Percentiles rank a stretch among this genome's conserved stretches.
Evolutionary conservation across 1,140 invertebrate genomes (phyloP).

Genomic region (Drosophila nebulosa): DNA sequence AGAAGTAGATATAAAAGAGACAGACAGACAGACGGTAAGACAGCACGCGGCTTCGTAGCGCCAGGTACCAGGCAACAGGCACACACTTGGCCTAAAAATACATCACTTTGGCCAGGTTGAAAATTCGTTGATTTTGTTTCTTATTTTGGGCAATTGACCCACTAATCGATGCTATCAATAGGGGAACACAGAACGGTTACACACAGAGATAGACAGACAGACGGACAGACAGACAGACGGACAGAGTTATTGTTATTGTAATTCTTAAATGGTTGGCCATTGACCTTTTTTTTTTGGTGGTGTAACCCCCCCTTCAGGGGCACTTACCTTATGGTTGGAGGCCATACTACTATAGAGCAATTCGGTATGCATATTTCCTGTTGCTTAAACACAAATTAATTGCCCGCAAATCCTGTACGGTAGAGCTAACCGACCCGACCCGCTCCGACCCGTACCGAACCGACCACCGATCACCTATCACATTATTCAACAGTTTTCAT

Average conservation of each 20-base stretch:
- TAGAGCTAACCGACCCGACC: not conserved
- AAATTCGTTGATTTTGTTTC: conserved; percentile 17
- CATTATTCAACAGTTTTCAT: conserved; percentile 76
- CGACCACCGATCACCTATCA: conserved; percentile 5
- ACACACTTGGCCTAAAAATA: conserved; percentile 54
- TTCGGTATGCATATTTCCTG: conserved; percentile 48
- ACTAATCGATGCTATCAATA: conserved; percentile 73
- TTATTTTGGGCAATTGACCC: conserved; percentile 61
- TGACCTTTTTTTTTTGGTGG: conserved; percentile 40
- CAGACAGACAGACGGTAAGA: not conserved
- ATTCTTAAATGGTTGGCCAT: conserved; percentile 45
- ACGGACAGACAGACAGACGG: conserved; percentile 2
- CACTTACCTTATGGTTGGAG: too few species aligned
- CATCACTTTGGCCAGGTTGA: not conserved
- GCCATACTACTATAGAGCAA: not conserved
- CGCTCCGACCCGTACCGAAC: too few species aligned
- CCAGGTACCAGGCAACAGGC: conserved; percentile 28
- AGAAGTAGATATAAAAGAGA: conserved; percentile 35
- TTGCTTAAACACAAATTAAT: conserved; percentile 72
- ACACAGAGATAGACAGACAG: conserved; percentile 12
- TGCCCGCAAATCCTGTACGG: conserved; percentile 77
- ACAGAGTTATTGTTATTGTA: not conserved
- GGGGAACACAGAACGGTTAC: conserved; percentile 11
- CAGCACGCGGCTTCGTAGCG: conserved; percentile 19
- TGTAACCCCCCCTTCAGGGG: too few species aligned